Base-by-base conservation (phyloP, 30 jellyfish, hydroid and myxozoan genomes). In the Cassiopea xamachana region DNA sequence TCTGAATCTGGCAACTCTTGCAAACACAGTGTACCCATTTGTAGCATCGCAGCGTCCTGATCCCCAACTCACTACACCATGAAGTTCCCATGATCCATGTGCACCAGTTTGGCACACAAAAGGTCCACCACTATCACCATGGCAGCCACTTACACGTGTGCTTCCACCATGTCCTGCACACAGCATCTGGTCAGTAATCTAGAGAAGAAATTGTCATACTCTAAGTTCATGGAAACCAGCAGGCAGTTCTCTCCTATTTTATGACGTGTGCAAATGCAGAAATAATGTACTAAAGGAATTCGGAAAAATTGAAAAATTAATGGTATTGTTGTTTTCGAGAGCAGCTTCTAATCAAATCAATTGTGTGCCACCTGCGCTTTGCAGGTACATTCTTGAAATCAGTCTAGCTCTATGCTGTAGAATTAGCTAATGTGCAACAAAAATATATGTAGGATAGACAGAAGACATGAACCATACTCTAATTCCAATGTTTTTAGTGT, bases 11-110 rank as follows among this genome's bases (percentile, higher is more conserved):
- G 98, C 84, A 73, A 92, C 93, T 73, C 96, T 87, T 59, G 97
- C 96, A 92, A 92, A 92, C 55, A 92, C 96, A 45, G 94, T 67
- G 83, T 87, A 92, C 47, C 94, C 90, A 9, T 73, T 46, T 1
- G 72, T 77, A n/a, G 98, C 88, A 74, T 80, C 88, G 70, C 98
- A 92, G 47, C 73, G 78, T 49, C 90, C 88, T 44, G 96, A 80
- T 80, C 98, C 98, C 98, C 98, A 92, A 84, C 98, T 92, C 13
- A 92, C 98, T 7, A 92, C 97, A 9, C 98, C 96, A 48, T 92
- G 98, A 48, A 92, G 92, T 15, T 50, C 93, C 91, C 91, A 92
- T 55, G 90, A 59, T 16, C 94, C 96, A 60, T 64, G 43, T 3
- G 89, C 75, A n/a, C 98, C 98, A 55, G 93, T 87, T 44, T 84